These are phyloP conservation scores for Rhegmatorhina hoffmannsi DNA, from an alignment of 2,113 vertebrate species.

Conservation along the genomic window DNA sequence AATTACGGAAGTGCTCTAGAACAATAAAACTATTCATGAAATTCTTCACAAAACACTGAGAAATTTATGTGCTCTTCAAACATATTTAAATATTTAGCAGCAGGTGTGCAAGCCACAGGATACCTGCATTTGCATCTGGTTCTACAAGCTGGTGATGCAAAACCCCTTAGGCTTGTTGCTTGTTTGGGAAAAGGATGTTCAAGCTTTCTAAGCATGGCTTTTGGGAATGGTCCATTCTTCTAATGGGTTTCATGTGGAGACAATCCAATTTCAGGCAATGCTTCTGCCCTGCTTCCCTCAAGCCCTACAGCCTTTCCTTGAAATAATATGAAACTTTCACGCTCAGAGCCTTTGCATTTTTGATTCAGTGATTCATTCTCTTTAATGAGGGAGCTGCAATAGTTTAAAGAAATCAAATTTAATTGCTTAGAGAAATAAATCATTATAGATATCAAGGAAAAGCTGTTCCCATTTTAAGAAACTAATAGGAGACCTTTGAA, in stretches of 20 bases:
- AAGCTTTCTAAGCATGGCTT: neutral
- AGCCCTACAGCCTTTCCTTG: neutral
- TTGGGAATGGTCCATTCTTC: neutral
- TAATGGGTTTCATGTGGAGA: neutral
- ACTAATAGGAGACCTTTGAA: neutral
- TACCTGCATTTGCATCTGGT: conserved; percentile 66
- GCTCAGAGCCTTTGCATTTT: neutral
- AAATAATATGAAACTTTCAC: neutral
- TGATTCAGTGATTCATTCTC: conserved; percentile 7
- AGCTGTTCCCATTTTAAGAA: conserved; percentile 22
- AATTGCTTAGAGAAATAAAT: conserved; percentile 48
- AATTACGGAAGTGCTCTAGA: neutral
- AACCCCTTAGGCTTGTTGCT: conserved; percentile 52
- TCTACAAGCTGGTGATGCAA: conserved; percentile 44
- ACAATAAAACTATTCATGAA: conserved; percentile 30
- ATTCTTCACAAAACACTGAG: conserved; percentile 19
- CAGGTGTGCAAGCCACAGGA: conserved; percentile 67
- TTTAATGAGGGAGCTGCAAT: neutral
- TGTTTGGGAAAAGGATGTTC: conserved; percentile 7
- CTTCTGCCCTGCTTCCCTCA: neutral
- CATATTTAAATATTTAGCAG: conserved; percentile 54
- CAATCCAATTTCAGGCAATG: neutral
- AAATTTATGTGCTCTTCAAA: conserved; percentile 56
- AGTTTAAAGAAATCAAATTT: conserved; percentile 34
- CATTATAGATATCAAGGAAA: neutral